Base-by-base conservation (phyloP, 2,888 invertebrate species). In the Ochropleura leucogaster region DNA sequence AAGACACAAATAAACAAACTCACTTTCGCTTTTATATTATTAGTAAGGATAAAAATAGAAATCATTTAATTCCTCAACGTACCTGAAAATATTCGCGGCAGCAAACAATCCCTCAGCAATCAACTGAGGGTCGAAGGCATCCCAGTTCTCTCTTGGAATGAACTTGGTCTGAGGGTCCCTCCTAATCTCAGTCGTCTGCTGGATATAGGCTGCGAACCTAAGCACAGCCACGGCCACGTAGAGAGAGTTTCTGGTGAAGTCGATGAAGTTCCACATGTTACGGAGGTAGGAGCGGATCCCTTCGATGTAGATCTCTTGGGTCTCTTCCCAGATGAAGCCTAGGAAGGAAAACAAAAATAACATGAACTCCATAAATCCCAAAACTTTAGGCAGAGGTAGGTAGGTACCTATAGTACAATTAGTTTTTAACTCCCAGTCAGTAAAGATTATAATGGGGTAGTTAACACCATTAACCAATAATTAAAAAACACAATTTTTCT, bases 201-300 rank as follows among this genome's bases (percentile, higher is more conserved):
- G 98, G 59, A 98, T 92, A 89, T 98, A 98, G 0, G 98, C 98
- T 0, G 97, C 97, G 7, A 97, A 95, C 88, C 97, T 95, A 8
- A 98, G 94, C 47, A 98, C 90, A 51, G 97, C 97, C 12, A 98
- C 98, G 7, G 97, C 96, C 60, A 98, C 97, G 93, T 99, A 99
- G 4, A 99, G 96, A 0, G 97, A 97, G 94, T 99, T 99, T 62
- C 99, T 97, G 8, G 98, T 98, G 92, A 99, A 99, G 95, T 99
- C 99, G 70, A 99, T 98, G 90, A 99, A 98, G 94, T 99, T 99
- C 99, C 99, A 99, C 97, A 99, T 97, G 92, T 99, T 99, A 49
- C 98, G 97, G 47, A 99, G 97, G 91, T 99, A 99, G 0, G 98
- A 98, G 57, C 97, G 97, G 67, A 99, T 97, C n/a, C 99, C 99